Percentiles rank a stretch among this genome's conserved stretches.
Conservation (phyloP, 2,797 vertebrate species). For the Molossus molossus region DNA sequence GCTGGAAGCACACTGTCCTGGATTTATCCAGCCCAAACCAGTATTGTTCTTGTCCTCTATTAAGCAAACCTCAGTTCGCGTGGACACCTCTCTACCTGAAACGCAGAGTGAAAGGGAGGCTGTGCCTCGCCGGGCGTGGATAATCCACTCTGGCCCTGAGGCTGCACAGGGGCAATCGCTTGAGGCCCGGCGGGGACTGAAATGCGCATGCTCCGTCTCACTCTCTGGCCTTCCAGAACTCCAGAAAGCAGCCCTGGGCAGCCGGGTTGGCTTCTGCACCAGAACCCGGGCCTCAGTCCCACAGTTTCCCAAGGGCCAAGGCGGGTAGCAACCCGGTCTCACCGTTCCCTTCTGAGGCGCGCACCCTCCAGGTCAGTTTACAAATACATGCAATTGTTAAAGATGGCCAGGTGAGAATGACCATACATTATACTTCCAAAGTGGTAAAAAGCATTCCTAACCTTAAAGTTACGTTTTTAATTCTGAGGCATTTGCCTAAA, state of each 20-base stretch:
- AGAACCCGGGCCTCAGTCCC: no score
- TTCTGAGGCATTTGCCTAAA: neutral
- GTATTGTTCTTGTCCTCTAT: neutral
- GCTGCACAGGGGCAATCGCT: accelerated
- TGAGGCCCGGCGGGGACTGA: accelerated
- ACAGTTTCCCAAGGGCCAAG: accelerated
- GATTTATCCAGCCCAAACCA: neutral
- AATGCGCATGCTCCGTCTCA: accelerated
- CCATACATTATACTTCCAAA: neutral
- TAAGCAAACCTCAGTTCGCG: neutral
- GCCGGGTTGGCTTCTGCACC: no score
- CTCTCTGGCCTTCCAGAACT: neutral
- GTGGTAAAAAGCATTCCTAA: neutral
- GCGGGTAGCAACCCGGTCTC: accelerated
- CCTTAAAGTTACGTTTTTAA: neutral
- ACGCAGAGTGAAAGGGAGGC: accelerated
- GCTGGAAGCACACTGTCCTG: accelerated
- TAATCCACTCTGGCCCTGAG: accelerated
- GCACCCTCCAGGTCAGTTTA: neutral
- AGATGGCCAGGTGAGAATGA: neutral
- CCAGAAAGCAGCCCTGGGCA: neutral
- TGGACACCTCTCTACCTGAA: neutral
- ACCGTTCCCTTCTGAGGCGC: accelerated
- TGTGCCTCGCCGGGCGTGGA: accelerated
- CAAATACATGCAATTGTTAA: neutral